Evolutionary conservation across 2,888 invertebrate species (phyloP).

Genomic region (Drosophila koepferae): DNA sequence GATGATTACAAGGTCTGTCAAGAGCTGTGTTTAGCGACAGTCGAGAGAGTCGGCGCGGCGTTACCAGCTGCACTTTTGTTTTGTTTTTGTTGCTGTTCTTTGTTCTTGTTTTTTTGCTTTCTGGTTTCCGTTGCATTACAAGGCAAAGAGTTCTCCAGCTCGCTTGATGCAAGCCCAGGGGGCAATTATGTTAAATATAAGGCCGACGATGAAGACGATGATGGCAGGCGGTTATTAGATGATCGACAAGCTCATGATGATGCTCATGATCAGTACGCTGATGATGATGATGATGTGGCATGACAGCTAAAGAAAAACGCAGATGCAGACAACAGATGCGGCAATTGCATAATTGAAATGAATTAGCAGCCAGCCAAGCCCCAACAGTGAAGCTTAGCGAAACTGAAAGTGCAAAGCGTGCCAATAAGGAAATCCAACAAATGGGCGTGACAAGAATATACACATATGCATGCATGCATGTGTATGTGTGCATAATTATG

Average conservation of each 20-base stretch:
- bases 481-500: background rate
- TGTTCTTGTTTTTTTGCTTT: background rate
- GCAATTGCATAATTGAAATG: constrained; percentile 79
- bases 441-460: constrained; percentile 37
- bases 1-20: constrained; percentile 51
- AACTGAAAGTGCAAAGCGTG: constrained; percentile 72
- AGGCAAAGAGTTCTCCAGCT: constrained; percentile 19
- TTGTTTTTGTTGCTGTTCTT: background rate
- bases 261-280: background rate
- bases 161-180: constrained; percentile 12
- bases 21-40: constrained; percentile 63
- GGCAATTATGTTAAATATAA: constrained; percentile 76
- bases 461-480: background rate
- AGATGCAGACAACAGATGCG: constrained; percentile 55
- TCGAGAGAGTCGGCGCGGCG: constrained; percentile 47
- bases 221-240: constrained; percentile 73
- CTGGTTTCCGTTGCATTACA: constrained; percentile 27
- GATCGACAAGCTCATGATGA: constrained; percentile 51
- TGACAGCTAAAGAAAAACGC: constrained; percentile 37
- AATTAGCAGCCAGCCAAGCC: constrained; percentile 60
- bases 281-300: constrained; percentile 23
- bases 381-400: constrained; percentile 24
- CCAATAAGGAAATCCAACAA: constrained; percentile 50
- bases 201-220: constrained; percentile 37
- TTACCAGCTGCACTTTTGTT: constrained; percentile 23